Conservation (phyloP, 2,888 invertebrate genomes). For the Keiferia lycopersicella region DNA sequence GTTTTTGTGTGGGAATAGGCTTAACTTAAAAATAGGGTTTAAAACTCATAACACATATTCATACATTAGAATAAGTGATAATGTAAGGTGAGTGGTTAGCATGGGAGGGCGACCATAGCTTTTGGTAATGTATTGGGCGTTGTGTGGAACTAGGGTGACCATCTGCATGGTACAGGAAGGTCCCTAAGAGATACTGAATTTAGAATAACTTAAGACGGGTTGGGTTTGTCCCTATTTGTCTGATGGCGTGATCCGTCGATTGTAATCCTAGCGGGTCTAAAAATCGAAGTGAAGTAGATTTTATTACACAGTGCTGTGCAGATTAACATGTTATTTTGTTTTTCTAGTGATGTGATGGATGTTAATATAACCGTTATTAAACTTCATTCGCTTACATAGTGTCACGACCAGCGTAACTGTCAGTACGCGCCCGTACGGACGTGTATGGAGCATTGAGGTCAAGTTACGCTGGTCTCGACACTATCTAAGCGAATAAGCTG, state of each 20-base stretch:
- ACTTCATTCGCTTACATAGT: too few species aligned
- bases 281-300: neutral
- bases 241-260: neutral
- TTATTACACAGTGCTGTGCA: neutral
- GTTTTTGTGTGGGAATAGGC: constrained; percentile 1
- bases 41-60: neutral
- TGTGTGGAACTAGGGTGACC: constrained; percentile 49
- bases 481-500: too few species aligned
- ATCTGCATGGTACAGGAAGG: constrained; percentile 58
- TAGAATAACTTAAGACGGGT: neutral
- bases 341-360: too few species aligned
- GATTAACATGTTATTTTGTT: neutral
- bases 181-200: constrained; percentile 53
- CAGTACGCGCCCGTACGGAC: too few species aligned
- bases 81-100: constrained; percentile 62
- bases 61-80: constrained; percentile 21
- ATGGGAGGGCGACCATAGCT: constrained; percentile 73
- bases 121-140: constrained; percentile 74
- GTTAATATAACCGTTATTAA: too few species aligned
- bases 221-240: constrained; percentile 28
- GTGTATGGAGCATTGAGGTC: too few species aligned
- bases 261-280: neutral
- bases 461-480: too few species aligned
- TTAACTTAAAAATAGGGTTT: neutral
- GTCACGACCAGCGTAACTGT: too few species aligned